phyloP scores from a whole-genome alignment of 2,797 vertebrate genomes.

The Saxicola maurus region DNA sequence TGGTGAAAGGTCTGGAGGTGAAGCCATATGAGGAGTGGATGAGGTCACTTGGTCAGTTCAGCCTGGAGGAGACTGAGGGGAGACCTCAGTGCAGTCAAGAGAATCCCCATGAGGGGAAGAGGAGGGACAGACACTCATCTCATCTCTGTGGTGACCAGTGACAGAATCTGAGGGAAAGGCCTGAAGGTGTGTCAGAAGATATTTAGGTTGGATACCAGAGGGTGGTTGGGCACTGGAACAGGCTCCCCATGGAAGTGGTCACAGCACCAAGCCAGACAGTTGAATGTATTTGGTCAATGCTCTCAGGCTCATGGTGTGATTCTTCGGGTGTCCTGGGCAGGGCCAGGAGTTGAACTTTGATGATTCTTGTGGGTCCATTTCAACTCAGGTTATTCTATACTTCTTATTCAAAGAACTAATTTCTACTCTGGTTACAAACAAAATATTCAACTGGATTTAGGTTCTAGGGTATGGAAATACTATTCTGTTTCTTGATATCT shows the following conservation, averaged over 20 bases:
- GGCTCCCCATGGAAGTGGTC: background rate
- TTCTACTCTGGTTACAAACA: background rate
- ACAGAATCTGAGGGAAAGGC: background rate
- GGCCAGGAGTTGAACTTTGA: background rate
- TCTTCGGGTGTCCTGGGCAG: background rate
- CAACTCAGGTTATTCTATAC: background rate
- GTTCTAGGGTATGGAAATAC: background rate
- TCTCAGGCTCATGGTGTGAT: background rate
- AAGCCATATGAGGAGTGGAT: background rate
- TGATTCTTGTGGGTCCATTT: background rate
- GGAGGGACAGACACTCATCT: background rate
- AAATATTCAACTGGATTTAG: background rate
- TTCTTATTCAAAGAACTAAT: background rate
- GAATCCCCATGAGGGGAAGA: background rate
- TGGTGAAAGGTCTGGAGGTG: background rate
- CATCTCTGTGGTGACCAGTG: background rate
- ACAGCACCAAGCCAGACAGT: background rate
- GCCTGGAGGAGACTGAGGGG: background rate
- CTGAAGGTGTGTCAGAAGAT: background rate
- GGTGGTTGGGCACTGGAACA: background rate
- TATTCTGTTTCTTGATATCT: background rate
- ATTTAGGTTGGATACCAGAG: background rate
- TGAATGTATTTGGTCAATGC: background rate
- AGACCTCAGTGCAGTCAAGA: background rate
- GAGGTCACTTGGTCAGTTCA: background rate